phyloP scores from a whole-genome alignment of 2,888 invertebrate genomes.

The Geotrupes spiniger region DNA sequence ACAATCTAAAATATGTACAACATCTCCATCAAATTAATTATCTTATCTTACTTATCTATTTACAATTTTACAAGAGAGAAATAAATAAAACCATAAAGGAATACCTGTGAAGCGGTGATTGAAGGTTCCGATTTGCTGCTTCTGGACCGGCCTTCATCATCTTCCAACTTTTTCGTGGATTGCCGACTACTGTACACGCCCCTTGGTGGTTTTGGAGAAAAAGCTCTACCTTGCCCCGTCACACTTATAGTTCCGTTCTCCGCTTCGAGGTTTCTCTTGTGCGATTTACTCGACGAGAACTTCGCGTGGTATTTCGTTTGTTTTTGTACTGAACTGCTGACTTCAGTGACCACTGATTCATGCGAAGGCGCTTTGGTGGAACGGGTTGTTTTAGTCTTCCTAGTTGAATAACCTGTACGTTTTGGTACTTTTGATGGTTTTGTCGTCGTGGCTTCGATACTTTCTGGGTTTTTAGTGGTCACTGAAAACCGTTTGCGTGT shows the following conservation, averaged over 20 bases:
- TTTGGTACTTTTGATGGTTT: conserved; percentile 7
- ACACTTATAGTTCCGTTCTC: conserved; percentile 16
- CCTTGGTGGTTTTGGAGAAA: conserved; percentile 31
- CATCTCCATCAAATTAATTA: not conserved
- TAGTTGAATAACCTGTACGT: conserved; percentile 6
- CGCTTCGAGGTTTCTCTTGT: conserved; percentile 2
- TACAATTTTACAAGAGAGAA: too few species aligned
- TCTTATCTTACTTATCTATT: not conserved
- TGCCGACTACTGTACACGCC: conserved; percentile 37
- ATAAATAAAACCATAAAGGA: too few species aligned
- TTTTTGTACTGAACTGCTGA: conserved; percentile 27
- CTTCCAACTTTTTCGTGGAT: conserved; percentile 22
- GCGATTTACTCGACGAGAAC: conserved; percentile 25
- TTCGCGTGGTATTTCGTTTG: conserved; percentile 42
- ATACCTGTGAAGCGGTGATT: conserved; percentile 15
- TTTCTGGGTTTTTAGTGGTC: conserved; percentile 28
- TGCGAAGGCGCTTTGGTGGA: conserved; percentile 15
- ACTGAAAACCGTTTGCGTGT: conserved; percentile 35
- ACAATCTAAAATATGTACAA: not conserved
- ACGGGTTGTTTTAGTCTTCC: conserved; percentile 18
- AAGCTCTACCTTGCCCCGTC: conserved; percentile 14
- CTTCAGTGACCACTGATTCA: conserved; percentile 27
- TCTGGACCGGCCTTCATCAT: not conserved
- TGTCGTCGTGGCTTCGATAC: conserved; percentile 14
- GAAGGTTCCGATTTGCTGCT: conserved; percentile 14